These are phyloP conservation scores for Eupleurogrammus muticus DNA, from an alignment of 2,797 vertebrate genomes.

Conservation along the genomic window DNA sequence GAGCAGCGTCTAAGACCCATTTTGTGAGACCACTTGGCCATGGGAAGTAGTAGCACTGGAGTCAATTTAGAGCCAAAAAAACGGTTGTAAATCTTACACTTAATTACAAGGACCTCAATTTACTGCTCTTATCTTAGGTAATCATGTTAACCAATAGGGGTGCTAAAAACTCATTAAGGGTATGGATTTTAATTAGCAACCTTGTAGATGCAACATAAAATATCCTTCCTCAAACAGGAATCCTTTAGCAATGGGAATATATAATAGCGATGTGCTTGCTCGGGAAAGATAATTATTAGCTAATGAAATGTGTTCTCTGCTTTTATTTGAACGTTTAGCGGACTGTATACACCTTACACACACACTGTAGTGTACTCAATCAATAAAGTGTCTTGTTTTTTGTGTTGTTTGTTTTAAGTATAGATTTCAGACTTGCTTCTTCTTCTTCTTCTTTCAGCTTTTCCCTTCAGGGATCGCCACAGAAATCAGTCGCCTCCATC, in stretches of 20 bases:
- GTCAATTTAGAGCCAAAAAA: slow-evolving; percentile 62
- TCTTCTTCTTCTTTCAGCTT: no score
- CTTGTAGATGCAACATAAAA: slow-evolving; percentile 78
- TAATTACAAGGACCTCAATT: slow-evolving; percentile 85
- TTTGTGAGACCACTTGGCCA: slow-evolving; percentile 20
- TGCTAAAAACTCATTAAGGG: slow-evolving; percentile 83
- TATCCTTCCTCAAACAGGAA: slow-evolving; percentile 55
- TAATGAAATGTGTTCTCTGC: slow-evolving; percentile 30
- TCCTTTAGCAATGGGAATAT: slow-evolving; percentile 61
- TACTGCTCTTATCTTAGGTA: slow-evolving; percentile 84
- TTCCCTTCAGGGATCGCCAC: no score
- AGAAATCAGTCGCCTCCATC: no score
- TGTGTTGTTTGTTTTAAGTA: not conserved
- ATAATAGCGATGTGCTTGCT: slow-evolving; percentile 27
- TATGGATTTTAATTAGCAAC: slow-evolving; percentile 87
- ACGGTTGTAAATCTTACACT: slow-evolving; percentile 79
- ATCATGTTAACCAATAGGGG: slow-evolving; percentile 85
- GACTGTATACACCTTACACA: not conserved
- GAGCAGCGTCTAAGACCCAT: slow-evolving; percentile 26
- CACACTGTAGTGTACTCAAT: not conserved
- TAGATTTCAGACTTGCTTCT: not conserved
- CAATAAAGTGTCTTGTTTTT: not conserved
- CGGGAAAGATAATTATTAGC: slow-evolving; percentile 56
- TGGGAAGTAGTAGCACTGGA: slow-evolving; percentile 42
- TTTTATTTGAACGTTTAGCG: slow-evolving; percentile 7